These are phyloP conservation scores for Galeopsomyia nigrocyanea DNA, from an alignment of 2,888 invertebrate genomes.

Conservation along the genomic window DNA sequence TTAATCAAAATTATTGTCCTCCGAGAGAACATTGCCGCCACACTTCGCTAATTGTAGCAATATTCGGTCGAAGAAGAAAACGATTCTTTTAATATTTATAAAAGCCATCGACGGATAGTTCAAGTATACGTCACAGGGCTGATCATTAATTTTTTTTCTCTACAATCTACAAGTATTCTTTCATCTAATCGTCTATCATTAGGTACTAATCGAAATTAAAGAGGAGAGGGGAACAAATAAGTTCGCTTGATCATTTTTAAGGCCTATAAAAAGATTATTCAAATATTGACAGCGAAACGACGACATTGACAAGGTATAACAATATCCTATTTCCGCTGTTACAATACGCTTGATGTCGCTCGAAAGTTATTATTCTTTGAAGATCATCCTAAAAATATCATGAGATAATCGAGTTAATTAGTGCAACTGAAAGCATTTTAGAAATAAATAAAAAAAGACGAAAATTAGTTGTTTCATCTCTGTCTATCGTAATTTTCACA, in stretches of 20 bases:
- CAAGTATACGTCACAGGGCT: constrained; percentile 10
- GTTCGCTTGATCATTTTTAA: constrained; percentile 20
- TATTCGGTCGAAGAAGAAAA: constrained; percentile 28
- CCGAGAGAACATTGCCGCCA: constrained; percentile 8
- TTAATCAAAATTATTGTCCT: constrained; percentile 32
- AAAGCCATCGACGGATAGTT: constrained; percentile 12
- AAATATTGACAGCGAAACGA: constrained; percentile 12
- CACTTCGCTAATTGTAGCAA: not conserved
- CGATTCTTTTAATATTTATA: constrained; percentile 16
- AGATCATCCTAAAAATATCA: no score
- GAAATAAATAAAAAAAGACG: no score
- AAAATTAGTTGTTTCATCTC: no score
- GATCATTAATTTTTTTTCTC: constrained; percentile 5
- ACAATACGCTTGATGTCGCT: not conserved
- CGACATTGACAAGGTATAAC: constrained; percentile 9
- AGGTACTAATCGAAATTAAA: constrained; percentile 17
- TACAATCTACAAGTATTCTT: constrained; percentile 20
- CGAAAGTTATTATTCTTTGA: no score
- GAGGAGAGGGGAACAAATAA: constrained; percentile 17
- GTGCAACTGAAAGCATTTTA: no score
- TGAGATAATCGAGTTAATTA: no score
- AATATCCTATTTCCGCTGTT: constrained; percentile 13
- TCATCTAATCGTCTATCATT: constrained; percentile 10
- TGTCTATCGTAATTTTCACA: constrained; percentile 8
- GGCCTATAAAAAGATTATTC: constrained; percentile 26